Evolutionary conservation across 2,113 vertebrate species (phyloP).

Genomic region (Cygnus buccinator): DNA sequence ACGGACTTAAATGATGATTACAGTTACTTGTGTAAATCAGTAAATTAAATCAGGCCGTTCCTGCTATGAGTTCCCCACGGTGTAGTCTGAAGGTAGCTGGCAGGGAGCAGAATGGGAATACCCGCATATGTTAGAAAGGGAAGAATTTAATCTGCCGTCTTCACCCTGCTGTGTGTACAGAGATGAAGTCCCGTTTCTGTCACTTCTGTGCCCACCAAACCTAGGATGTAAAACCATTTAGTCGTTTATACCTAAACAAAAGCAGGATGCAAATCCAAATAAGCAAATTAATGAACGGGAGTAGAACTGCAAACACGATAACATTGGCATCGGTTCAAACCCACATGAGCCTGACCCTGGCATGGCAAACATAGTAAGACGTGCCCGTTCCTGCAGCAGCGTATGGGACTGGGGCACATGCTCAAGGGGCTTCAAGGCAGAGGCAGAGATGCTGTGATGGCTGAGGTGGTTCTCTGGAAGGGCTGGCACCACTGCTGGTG

Average conservation of each 20-base stretch:
- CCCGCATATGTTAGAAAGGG: neutral
- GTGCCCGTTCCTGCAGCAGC: neutral
- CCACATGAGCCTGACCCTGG: too few species aligned
- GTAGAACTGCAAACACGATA: accelerated
- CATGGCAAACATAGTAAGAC: neutral
- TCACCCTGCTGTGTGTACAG: neutral
- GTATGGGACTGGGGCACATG: neutral
- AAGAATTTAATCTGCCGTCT: neutral
- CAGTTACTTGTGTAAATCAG: neutral
- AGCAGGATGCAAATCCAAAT: neutral
- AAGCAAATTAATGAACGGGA: neutral
- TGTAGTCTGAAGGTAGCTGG: neutral
- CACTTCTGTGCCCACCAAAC: neutral
- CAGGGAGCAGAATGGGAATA: neutral
- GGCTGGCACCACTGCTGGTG: neutral
- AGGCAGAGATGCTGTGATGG: neutral
- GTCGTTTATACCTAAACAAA: neutral
- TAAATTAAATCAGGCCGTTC: neutral
- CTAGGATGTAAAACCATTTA: neutral
- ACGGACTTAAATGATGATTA: neutral
- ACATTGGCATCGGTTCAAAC: neutral
- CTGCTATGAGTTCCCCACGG: neutral
- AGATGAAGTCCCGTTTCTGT: neutral
- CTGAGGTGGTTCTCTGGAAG: neutral
- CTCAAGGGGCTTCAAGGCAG: neutral